Evolutionary conservation across 2,888 invertebrate genomes (phyloP).

Genomic region (Microplitis manilae): DNA sequence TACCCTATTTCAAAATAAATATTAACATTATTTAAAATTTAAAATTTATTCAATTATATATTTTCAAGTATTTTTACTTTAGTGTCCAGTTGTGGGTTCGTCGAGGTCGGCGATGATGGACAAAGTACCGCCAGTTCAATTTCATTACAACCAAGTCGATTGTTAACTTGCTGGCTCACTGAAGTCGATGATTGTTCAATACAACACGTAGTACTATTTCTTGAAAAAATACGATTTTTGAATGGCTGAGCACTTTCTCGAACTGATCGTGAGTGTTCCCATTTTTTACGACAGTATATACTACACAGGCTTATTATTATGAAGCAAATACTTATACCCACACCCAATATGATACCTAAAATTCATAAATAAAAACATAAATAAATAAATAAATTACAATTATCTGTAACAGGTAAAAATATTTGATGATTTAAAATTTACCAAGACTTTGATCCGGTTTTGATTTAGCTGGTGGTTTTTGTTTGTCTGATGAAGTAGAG

Average conservation of each 20-base stretch:
- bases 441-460: slow-evolving; percentile 66
- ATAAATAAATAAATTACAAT: neutral
- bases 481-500: slow-evolving; percentile 60
- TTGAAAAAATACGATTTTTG: slow-evolving; percentile 58
- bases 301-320: slow-evolving; percentile 69
- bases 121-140: slow-evolving; percentile 70
- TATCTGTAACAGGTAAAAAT: neutral
- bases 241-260: slow-evolving; percentile 61
- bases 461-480: slow-evolving; percentile 59
- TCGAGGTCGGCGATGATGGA: slow-evolving; percentile 63
- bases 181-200: slow-evolving; percentile 63
- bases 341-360: slow-evolving; percentile 70
- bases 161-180: slow-evolving; percentile 58
- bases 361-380: slow-evolving; percentile 23
- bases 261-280: slow-evolving; percentile 61
- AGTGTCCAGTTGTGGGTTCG: slow-evolving; percentile 73
- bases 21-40: neutral
- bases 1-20: slow-evolving; percentile 58
- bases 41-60: slow-evolving; percentile 22
- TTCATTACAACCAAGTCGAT: slow-evolving; percentile 59
- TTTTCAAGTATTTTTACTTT: slow-evolving; percentile 70
- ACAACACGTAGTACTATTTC: slow-evolving; percentile 66
- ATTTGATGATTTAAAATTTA: slow-evolving; percentile 45
- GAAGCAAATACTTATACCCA: slow-evolving; percentile 70
- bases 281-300: slow-evolving; percentile 66